A percentile compares a stretch with the other conserved stretches of the same genome.
phyloP scores from a whole-genome alignment of 2,797 vertebrate species.

The Australoheros facetus region DNA sequence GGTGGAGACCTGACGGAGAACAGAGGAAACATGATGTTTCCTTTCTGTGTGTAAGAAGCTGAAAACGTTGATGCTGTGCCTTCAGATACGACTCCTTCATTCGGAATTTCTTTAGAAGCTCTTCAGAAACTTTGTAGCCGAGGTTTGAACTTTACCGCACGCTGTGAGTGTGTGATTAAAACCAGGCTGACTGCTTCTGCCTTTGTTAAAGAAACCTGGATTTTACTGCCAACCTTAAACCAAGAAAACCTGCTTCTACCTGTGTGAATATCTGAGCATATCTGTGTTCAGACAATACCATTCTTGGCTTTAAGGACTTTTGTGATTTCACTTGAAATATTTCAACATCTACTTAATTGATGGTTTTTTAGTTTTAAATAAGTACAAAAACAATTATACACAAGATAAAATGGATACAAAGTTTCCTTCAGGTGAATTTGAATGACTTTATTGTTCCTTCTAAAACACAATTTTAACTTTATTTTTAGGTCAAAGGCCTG shows the following conservation, averaged over 20 bases:
- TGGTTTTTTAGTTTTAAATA: not conserved
- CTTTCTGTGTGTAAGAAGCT: not conserved
- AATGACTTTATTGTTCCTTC: not conserved
- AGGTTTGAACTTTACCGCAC: not conserved
- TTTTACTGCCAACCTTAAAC: not conserved
- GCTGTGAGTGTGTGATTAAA: not conserved
- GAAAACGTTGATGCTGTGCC: not conserved
- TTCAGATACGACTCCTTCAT: not conserved
- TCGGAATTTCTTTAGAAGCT: not conserved
- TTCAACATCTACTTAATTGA: not conserved
- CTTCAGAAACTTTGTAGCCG: not conserved
- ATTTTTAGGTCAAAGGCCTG: not conserved
- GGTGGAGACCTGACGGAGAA: not conserved
- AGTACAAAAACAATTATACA: not conserved
- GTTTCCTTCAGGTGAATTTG: not conserved
- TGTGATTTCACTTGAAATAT: not conserved
- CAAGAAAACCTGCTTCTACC: not conserved
- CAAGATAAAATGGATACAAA: not conserved
- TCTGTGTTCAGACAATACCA: not conserved
- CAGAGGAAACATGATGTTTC: not conserved
- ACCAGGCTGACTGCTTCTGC: not conserved
- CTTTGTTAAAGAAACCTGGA: not conserved
- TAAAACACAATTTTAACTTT: too few species aligned
- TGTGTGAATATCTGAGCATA: not conserved
- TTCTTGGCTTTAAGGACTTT: not conserved